Conservation (phyloP, 2,888 invertebrate species). For the Frankliniella intonsa region DNA sequence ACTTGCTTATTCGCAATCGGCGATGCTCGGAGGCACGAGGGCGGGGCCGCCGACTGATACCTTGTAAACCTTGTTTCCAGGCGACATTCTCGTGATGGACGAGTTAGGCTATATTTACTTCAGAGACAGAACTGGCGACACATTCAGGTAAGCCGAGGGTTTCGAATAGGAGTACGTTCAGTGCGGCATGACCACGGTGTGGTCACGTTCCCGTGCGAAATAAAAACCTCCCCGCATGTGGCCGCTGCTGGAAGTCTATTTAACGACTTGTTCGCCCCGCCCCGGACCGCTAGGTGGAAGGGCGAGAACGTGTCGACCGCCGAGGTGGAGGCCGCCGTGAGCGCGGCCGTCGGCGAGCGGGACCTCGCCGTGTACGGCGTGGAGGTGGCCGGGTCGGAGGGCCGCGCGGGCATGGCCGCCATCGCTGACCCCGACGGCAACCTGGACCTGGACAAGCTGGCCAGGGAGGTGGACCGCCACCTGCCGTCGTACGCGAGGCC, state of each 20-base stretch:
- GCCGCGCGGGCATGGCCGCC: slow-evolving; percentile 56
- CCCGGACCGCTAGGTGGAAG: slow-evolving; percentile 70
- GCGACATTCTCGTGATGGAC: slow-evolving; percentile 57
- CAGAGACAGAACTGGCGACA: slow-evolving; percentile 50
- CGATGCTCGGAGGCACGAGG: too few species aligned
- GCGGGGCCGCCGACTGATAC: too few species aligned
- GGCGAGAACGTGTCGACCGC: slow-evolving; percentile 96
- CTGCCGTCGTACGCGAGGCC: slow-evolving; percentile 55
- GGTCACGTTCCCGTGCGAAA: too few species aligned
- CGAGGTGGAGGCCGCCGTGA: slow-evolving; percentile 88
- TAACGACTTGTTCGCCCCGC: too few species aligned
- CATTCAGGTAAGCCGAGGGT: slow-evolving; percentile 41
- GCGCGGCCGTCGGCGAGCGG: slow-evolving; percentile 43
- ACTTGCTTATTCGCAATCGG: too few species aligned
- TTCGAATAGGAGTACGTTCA: too few species aligned
- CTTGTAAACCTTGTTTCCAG: slow-evolving; percentile 37
- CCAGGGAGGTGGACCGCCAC: slow-evolving; percentile 39
- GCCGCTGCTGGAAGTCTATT: too few species aligned
- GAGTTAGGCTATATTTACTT: slow-evolving; percentile 59
- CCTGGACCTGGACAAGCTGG: slow-evolving; percentile 40
- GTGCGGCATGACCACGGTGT: too few species aligned
- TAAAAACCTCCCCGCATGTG: too few species aligned
- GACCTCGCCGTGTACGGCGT: slow-evolving; percentile 59
- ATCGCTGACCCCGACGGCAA: slow-evolving; percentile 47
- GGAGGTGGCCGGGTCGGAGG: slow-evolving; percentile 43